phyloP scores from a whole-genome alignment of 2,797 vertebrate genomes.

The Rhabdophis nuchalis region DNA sequence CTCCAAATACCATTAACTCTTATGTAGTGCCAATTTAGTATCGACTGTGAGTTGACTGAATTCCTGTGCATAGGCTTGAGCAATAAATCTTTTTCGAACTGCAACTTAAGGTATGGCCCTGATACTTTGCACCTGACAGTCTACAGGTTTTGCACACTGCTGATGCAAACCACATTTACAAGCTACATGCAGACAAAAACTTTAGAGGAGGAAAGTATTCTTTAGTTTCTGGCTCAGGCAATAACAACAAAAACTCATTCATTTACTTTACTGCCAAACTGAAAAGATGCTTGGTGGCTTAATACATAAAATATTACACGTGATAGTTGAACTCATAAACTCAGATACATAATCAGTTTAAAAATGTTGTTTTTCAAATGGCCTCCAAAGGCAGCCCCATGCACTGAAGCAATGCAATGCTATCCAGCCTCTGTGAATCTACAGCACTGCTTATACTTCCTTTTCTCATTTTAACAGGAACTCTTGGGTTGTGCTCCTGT shows the following conservation, averaged over 20 bases:
- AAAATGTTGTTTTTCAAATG: not conserved
- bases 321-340: not conserved
- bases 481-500: not conserved
- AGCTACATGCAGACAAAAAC: not conserved
- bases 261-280: not conserved
- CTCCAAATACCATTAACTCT: not conserved
- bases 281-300: not conserved
- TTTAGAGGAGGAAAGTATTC: not conserved
- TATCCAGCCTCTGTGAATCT: not conserved
- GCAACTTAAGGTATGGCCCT: not conserved
- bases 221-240: not conserved
- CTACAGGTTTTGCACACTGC: not conserved
- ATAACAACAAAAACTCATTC: not conserved
- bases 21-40: not conserved
- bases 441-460: fast-evolving
- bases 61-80: not conserved
- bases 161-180: not conserved
- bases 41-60: not conserved
- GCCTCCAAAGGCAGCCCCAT: not conserved
- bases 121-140: not conserved
- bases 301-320: not conserved
- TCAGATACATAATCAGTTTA: not conserved
- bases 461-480: fast-evolving
- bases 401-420: not conserved
- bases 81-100: not conserved